Evolutionary conservation across 2,113 vertebrate species (phyloP), one percentile per base, ranked within the genome.

Genomic region (Eidolon helvum): DNA sequence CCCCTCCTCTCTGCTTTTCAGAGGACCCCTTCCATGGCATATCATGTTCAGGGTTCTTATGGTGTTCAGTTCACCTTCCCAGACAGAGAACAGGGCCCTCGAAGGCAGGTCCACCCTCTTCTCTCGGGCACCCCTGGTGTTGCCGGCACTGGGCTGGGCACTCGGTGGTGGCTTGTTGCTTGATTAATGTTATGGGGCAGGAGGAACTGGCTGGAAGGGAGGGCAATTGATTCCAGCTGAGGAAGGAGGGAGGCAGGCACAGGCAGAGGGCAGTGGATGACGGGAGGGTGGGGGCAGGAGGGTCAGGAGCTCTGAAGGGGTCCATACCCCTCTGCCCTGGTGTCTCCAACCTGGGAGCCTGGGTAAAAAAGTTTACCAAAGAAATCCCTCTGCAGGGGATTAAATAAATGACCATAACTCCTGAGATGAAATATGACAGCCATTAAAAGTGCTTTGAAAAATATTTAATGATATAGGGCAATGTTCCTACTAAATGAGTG

Each of bases 151-250:
- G 68, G 57, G 30, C 43, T 91, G 77, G 96, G 91, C 88, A 95
- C 92, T 65, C 9, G 1, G 45, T 7, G 4, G 69, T 38, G 82
- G 68, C 92, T 72, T 55, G 10, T 35, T 35, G 77, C 87, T 24
- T 97, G 97, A 96, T 63, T 74, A 86, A 91, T 84, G 87, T 82
- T 65, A 40, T 9, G 7, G 57, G 84, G 85, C n/a, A 33, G 77
- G 48, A 96, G 90, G 80, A 74, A 77, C n/a, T 7, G 86, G 57
- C 65, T 9, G 21, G 92, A 90, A 85, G 57, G 72, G 35, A 96
- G 80, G 22, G 45, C 22, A 28, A 97, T 91, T 92, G 93, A 86
- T 96, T 96, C 94, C 97, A 97, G 91, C 94, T 97, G 95, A 96
- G 61, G 66, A 50, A 7, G 3, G 40, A 43, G 87, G 63, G 72